Evolutionary conservation across 2,888 invertebrate species (phyloP), one percentile per base, ranked within the genome.

Genomic region (Boloria euphrosyne): DNA sequence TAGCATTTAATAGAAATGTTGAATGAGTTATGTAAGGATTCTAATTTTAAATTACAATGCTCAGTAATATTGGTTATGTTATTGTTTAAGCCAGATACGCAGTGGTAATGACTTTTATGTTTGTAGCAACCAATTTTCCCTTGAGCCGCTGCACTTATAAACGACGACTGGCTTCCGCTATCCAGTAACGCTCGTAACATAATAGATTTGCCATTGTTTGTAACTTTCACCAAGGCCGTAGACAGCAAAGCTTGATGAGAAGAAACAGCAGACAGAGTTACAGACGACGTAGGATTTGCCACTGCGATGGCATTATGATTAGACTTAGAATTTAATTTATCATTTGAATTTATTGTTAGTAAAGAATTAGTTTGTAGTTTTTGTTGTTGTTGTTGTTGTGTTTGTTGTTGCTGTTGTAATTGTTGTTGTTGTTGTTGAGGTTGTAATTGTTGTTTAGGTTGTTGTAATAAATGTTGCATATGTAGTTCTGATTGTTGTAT

Each of bases 51-150:
- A 10, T 59, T 27, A 57, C 66, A 67, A 5, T 55, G 62, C 31
- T 67, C 49, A 49, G 55, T 46, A 10, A 69, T 60, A 7, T 52
- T 53, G 27, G 50, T 38, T 18, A 53, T 27, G 3, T 44, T 50
- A 22, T 70, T 68, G 22, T 63, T 67, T 7, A 71, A 49, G 13
- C 69, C 69, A 6, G 52, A 46, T 14, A 72, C 58, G 59, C 27
- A 38, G 31, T 43, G 44, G 46, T 31, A 47, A 16, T 22, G n/a
- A 18, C 22, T 14, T 16, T 4, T 53, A 31, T 53, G 16, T 52
- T 44, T 38, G 43, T 14, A 16, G 10, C 10, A 7, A 7, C 43
- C 18, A 46, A 52, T 51, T 52, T 18, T 52, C 14, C 13, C 52
- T 51, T 44, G 17, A 46, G 46, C 64, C n/a, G 17, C 10, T 47